Evolutionary conservation across 53 echinoderm and acorn worm species (phyloP), one percentile per base, ranked within the genome.

Genomic region (Holothuria leucospilota): DNA sequence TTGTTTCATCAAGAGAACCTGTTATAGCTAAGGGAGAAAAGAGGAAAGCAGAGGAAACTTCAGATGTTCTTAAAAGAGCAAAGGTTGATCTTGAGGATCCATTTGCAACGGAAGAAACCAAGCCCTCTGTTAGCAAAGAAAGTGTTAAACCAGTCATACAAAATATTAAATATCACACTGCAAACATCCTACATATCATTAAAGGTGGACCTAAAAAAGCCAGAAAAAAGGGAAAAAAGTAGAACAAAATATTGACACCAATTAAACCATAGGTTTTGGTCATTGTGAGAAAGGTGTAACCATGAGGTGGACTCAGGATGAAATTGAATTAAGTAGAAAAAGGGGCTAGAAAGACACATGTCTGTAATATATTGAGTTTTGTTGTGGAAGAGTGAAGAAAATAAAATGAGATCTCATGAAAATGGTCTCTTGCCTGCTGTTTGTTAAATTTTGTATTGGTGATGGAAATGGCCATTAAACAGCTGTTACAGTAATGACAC

Each of bases 1-100:
- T 38, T 59, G 15, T 80, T 0, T 25, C 62, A 60, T 42, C 75
- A 24, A 52, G 24, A 75, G 23, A 49, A 25, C 27, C 59, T 9
- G 26, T 58, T 58, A n/a, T 20, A 34, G 29, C 34, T 8, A 21
- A 29, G 13, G 52, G 60, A 21, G 15, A 13, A 15, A 80, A 80
- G 14, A 29, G 80, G 29, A 80, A 61, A 80, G 16, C 56, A 30
- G 80, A 39, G 14, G 80, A 80, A 27, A 60, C 16, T 29, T 20
- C 39, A 27, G 39, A 80, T 20, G 13, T n/a, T 15, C 4, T 58
- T 5, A 80, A 80, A 38, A 80, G 21, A 21, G 38, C 21, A 9
- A 80, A 80, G 39, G 16, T 61, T 14, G 75, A 75, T 23, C 80
- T 80, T 7, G 80, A 59, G 61, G 34, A 59, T 60, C 80, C 80